phyloP scores from a whole-genome alignment of 1,140 invertebrate species.

The Nephila pilipes region DNA sequence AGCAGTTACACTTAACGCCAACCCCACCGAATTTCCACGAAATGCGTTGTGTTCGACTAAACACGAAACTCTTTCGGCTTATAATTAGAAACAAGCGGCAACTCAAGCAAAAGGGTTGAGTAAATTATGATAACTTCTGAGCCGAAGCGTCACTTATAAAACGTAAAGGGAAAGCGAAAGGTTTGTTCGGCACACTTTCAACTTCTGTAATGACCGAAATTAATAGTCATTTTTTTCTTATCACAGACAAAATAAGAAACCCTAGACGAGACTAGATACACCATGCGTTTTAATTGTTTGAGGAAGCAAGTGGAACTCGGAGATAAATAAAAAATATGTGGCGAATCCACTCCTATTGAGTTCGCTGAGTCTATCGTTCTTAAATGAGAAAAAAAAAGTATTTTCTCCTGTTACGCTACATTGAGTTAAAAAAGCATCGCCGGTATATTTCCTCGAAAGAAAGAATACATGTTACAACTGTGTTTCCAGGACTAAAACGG shows the following conservation, averaged over 20 bases:
- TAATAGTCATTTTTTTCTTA: constrained; percentile 26
- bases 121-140: constrained; percentile 45
- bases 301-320: not conserved
- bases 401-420: constrained; percentile 2
- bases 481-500: not conserved
- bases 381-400: not conserved
- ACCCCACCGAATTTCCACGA: constrained; percentile 55
- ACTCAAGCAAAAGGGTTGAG: constrained; percentile 46
- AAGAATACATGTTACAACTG: constrained; percentile 31
- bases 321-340: constrained; percentile 22
- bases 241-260: constrained; percentile 22
- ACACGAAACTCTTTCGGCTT: constrained; percentile 37
- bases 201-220: constrained; percentile 44
- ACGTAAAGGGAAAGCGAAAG: constrained; percentile 8
- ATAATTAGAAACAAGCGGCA: constrained; percentile 59
- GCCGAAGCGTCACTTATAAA: constrained; percentile 6
- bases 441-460: not conserved
- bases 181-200: constrained; percentile 44
- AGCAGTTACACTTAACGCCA: not conserved
- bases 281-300: constrained; percentile 41
- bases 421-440: not conserved
- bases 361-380: not conserved
- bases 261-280: constrained; percentile 1
- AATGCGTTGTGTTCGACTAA: constrained; percentile 45
- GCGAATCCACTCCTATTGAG: not conserved